Evolutionary conservation across 1,140 invertebrate species (phyloP).

Genomic region (Delia radicum): DNA sequence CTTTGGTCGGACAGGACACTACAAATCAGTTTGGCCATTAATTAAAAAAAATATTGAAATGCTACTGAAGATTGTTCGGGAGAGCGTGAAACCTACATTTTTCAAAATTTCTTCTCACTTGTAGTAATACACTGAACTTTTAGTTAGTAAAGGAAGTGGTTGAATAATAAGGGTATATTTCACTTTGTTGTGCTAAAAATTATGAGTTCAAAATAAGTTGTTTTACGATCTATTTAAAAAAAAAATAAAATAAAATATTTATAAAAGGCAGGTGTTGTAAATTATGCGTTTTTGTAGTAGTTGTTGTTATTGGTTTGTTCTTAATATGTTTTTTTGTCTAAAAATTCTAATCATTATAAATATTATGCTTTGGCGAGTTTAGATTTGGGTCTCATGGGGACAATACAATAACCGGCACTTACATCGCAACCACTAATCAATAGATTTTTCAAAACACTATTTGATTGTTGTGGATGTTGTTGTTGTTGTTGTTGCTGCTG

Average conservation of each 20-base stretch:
- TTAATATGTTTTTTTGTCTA: background rate
- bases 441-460: conserved; percentile 81
- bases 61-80: too few relatives aligned
- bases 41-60: too few relatives aligned
- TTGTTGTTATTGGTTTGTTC: background rate
- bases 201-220: background rate
- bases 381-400: conserved; percentile 64
- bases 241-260: conserved; percentile 10
- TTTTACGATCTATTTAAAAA: background rate
- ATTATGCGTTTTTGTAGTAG: conserved; percentile 10
- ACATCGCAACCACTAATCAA: conserved; percentile 89
- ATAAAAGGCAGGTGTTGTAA: conserved; percentile 31
- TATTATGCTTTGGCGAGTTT: conserved; percentile 50
- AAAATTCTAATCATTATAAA: background rate
- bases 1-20: too few relatives aligned
- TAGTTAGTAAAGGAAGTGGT: background rate
- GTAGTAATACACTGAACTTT: too few relatives aligned
- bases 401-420: conserved; percentile 84
- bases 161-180: background rate
- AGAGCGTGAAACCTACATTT: too few relatives aligned
- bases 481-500: conserved; percentile 37
- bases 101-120: too few relatives aligned
- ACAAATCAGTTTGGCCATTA: too few relatives aligned
- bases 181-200: background rate
- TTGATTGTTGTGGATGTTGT: conserved; percentile 41